Base-by-base conservation (phyloP, 2,113 vertebrate genomes). In the Datnioides undecimradiatus region DNA sequence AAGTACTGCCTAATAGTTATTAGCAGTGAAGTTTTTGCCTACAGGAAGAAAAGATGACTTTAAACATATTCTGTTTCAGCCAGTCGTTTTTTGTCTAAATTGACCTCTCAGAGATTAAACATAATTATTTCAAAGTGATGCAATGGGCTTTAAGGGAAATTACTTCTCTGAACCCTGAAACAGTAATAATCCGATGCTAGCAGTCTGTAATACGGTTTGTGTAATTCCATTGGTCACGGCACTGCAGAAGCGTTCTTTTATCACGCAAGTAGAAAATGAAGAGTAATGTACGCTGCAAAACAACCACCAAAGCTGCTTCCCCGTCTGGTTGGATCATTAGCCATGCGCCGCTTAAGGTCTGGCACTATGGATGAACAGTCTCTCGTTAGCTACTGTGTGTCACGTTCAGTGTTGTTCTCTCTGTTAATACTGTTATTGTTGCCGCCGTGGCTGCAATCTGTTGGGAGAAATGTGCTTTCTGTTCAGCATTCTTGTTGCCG, bases 391-490 rank as follows among this genome's bases (percentile, higher is more conserved):
- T 83, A 57, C 70, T 19, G 46, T 6, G 69, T 60, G 74, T 87
- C 80, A 68, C 27, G 34, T 76, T 74, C 48, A 13, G 45, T 67
- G 71, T 83, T 77, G 73, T 84, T 75, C 17, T 54, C 63, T 49
- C 55, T 73, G 69, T 84, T 88, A 80, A 82, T 77, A 68, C 84
- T 60, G 80, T 69, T 85, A 54, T 66, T 76, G 79, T 88, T 81
- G 80, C 65, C 38, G 8, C 80, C 33, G 8, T 7, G 31, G 49
- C 63, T 68, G 48, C 54, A 70, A 40, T 74, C 33, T 19, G 23
- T 58, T 34, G 19, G 31, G 31, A 82, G 58, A 90, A 58, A 84
- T 92, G 90, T 93, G 92, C 93, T 93, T 91, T 87, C 90, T 74
- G 54, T 73, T 64, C 68, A 54, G 51, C 70, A 11, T 27, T 82